Conservation (phyloP, 2,888 invertebrate species). For the Mesodorylaimus sp. region DNA sequence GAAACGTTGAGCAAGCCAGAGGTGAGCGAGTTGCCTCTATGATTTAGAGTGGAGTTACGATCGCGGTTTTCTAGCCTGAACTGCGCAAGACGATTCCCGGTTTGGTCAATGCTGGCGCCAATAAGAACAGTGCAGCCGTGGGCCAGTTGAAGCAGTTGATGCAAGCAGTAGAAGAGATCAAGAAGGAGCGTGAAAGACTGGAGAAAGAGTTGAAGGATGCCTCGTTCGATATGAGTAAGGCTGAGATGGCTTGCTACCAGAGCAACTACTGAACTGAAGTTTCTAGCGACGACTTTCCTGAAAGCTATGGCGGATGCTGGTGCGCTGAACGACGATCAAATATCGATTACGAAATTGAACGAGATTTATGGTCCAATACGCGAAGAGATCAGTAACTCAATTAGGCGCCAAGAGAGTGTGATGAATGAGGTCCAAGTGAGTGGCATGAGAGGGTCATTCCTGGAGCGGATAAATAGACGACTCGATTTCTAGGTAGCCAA, state of each 20-base stretch:
- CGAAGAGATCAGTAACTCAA: slow-evolving; percentile 42
- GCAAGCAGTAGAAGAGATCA: slow-evolving; percentile 42
- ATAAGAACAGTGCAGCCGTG: slow-evolving; percentile 40
- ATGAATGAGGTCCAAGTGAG: slow-evolving; percentile 48
- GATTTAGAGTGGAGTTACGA: too few relatives aligned
- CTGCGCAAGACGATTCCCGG: too few relatives aligned
- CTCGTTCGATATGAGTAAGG: slow-evolving; percentile 48
- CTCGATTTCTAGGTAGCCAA: slow-evolving; percentile 34
- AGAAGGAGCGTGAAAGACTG: slow-evolving; percentile 64
- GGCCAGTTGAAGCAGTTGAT: slow-evolving; percentile 52
- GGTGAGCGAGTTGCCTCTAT: too few relatives aligned
- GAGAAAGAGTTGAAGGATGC: slow-evolving; percentile 66
- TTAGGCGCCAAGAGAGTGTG: slow-evolving; percentile 35
- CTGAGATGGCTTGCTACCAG: slow-evolving; percentile 4
- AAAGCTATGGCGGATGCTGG: slow-evolving; percentile 55
- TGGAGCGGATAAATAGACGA: background rate
- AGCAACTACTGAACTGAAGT: slow-evolving; percentile 6
- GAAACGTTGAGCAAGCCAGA: slow-evolving; percentile 56
- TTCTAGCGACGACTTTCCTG: slow-evolving; percentile 49
- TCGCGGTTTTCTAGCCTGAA: too few relatives aligned
- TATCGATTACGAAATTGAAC: slow-evolving; percentile 53
- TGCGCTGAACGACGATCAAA: slow-evolving; percentile 50
- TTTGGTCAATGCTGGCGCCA: too few relatives aligned
- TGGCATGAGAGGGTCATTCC: background rate
- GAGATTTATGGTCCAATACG: slow-evolving; percentile 56